Evolutionary conservation across 2,888 invertebrate species (phyloP), one percentile per base, ranked within the genome.

Genomic region (Trachelus troglodyta): DNA sequence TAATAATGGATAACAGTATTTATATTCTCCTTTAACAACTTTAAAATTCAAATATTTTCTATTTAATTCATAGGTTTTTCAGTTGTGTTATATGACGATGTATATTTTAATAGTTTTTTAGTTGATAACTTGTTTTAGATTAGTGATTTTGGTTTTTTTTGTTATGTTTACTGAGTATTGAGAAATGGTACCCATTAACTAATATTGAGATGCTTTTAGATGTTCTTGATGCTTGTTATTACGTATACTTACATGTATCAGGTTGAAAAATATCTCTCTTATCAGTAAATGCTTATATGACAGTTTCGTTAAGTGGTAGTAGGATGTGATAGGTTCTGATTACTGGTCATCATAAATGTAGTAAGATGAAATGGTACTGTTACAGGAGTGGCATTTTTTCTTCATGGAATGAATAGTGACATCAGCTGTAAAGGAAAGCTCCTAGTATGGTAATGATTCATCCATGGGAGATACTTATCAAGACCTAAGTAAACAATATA

Each of bases 361-460:
- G 9, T 56, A 56, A 56, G 56, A 56, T 23, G 23, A 56, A 56
- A 31, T 71, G 31, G n/a, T 71, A 71, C 9, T 34, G 31, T 71
- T 71, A 31, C 71, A 71, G 71, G 71, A 71, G 12, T 34, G n/a
- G 37, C 35, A 34, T 34, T 30, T 74, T 74, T 34, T 74, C 37
- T n/a, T n/a, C 9, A 30, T 34, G 74, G 37, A 35, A 34, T 34
- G 30, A 34, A 34, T 74, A 33, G 74, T 33, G 30, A 74, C 35
- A 30, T 33, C 37, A 34, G 12, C n/a, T 11, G 15, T n/a, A 30
- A 34, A 74, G 74, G 23, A 74, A 74, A 74, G 12, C 12, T 74
- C 34, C 34, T 30, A 12, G 30, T 34, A 30, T n/a, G 12, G 74
- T 74, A 34, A 74, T 74, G 74, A n/a, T 74, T 74, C n/a, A n/a